Percentiles rank a stretch among this genome's conserved stretches.
Evolutionary conservation across 1,140 invertebrate genomes (phyloP).

Genomic region (Heliconius melpomene): DNA sequence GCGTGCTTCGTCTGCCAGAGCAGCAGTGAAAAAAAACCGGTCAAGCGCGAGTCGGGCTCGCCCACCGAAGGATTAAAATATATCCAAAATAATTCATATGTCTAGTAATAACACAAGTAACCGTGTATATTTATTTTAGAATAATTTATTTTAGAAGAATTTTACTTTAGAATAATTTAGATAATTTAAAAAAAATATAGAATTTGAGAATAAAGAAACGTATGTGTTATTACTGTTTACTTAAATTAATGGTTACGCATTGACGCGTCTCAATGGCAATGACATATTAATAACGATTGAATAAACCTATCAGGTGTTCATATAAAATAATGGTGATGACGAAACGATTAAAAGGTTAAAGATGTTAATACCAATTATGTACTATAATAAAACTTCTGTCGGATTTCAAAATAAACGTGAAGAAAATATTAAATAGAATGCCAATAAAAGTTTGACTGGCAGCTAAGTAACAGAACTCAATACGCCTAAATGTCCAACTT

Average conservation of each 20-base stretch:
- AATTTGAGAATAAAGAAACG: too few relatives aligned
- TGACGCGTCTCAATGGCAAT: neutral
- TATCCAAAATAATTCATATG: too few relatives aligned
- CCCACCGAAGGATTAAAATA: too few relatives aligned
- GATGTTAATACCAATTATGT: neutral
- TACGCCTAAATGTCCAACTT: conserved; percentile 37
- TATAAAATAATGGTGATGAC: neutral
- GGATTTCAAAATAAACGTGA: conserved; percentile 31
- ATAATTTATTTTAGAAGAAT: too few relatives aligned
- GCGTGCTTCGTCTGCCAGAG: too few relatives aligned
- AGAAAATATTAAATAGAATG: conserved; percentile 26
- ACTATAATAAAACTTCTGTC: neutral
- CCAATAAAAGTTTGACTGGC: conserved; percentile 27
- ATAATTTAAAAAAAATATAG: too few relatives aligned
- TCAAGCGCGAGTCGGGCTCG: too few relatives aligned
- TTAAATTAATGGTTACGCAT: neutral
- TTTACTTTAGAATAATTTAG: too few relatives aligned
- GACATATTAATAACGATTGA: neutral
- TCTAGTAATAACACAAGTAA: too few relatives aligned
- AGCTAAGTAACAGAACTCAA: conserved; percentile 30
- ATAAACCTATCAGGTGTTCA: neutral
- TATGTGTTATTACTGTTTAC: too few relatives aligned
- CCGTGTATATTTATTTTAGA: too few relatives aligned
- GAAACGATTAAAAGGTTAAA: conserved; percentile 4
- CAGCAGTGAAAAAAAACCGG: too few relatives aligned